A percentile compares a stretch with the other conserved stretches of the same genome.
These are phyloP conservation scores for Monochamus alternatus DNA, from an alignment of 2,888 invertebrate genomes.

Conservation along the genomic window DNA sequence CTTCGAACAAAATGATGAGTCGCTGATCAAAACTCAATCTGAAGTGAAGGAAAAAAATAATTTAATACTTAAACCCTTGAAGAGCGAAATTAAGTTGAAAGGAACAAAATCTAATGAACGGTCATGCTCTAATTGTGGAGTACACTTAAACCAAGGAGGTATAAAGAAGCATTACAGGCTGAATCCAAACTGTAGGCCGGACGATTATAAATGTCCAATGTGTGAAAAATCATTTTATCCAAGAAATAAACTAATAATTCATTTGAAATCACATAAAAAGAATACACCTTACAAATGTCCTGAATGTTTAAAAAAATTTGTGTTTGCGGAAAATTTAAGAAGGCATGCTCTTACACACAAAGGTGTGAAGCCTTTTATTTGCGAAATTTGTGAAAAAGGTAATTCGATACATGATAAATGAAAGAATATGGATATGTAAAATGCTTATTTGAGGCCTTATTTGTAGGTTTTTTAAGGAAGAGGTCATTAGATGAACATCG, in stretches of 20 bases:
- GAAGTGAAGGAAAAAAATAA: background rate
- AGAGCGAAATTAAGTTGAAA: background rate
- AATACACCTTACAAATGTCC: conserved; percentile 22
- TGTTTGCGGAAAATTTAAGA: conserved; percentile 31
- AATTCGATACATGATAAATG: conserved; percentile 6
- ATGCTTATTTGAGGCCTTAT: background rate
- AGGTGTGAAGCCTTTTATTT: conserved; percentile 48
- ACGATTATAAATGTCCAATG: conserved; percentile 44
- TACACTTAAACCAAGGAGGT: conserved; percentile 24
- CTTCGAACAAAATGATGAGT: conserved; percentile 27
- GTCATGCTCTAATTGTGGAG: conserved; percentile 15
- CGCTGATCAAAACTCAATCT: background rate
- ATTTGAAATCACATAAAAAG: conserved; percentile 35
- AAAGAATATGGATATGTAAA: too few species aligned
- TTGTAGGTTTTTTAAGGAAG: conserved; percentile 43
- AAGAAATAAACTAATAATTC: conserved; percentile 31
- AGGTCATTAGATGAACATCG: conserved; percentile 50
- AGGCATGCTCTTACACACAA: conserved; percentile 25
- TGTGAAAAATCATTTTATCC: conserved; percentile 35
- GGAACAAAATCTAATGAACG: background rate
- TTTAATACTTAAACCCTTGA: background rate
- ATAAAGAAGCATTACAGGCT: conserved; percentile 46
- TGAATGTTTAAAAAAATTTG: conserved; percentile 26
- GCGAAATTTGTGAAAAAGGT: conserved; percentile 53
- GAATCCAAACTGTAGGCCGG: conserved; percentile 47